Evolutionary conservation across 2,797 vertebrate species (phyloP), one percentile per base, ranked within the genome.

Genomic region (Myotis findleyi): DNA sequence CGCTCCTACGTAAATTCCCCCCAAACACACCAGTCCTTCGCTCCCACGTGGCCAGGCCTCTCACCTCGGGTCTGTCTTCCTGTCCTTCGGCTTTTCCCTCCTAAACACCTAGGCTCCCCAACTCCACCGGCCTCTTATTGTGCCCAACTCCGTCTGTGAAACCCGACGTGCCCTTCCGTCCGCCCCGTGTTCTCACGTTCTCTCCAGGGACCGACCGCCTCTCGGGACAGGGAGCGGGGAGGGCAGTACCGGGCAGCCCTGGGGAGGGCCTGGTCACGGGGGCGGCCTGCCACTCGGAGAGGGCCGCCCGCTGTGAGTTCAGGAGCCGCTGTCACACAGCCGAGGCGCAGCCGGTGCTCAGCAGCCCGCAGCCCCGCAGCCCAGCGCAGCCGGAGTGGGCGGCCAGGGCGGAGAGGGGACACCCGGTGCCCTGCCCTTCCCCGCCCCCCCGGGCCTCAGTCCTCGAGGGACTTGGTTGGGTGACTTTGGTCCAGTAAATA

Each of bases 161-260:
- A 7, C 25, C 6, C 0, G 9, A 25, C 0, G 1, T 13, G 38
- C 20, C 53, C 44, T 18, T n/a, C 62, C 44, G 12, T 23, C 55
- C 4, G 53, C 6, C 57, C 25, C 36, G 44, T 13, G 20, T 36
- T 30, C 30, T 33, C 36, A 17, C 10, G 17, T 51, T 1, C 27
- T 55, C 9, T 2, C 20, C 55, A 64, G 2, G 3, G 9, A 49
- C 2, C 0, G 30, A 7, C 33, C n/a, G 25, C 57, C 25, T 59
- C 57, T 12, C 9, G 6, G 10, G 27, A 12, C 0, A 0, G 36
- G 20, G 75, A 68, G 49, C 2, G 6, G 0, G 0, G 20, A 17
- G 13, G 84, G 21, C 20, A 25, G 3, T 14, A 30, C 38, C 1
- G 3, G 41, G 36, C 47, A 20, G 72, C 62, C 57, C 77, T 18